phyloP scores from a whole-genome alignment of 30 jellyfish, hydroid and myxozoan species.

The Pelagia noctiluca region DNA sequence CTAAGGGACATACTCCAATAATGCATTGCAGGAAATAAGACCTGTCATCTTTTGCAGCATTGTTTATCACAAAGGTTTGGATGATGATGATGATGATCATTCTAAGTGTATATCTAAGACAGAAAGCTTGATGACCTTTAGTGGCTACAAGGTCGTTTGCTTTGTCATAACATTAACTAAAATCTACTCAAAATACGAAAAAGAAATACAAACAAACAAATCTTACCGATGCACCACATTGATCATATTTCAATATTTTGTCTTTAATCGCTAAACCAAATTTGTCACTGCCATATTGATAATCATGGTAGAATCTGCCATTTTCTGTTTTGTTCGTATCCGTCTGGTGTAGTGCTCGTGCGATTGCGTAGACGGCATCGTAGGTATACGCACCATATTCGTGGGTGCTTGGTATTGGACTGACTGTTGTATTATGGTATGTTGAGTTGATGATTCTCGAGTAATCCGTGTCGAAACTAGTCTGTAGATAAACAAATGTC shows the following conservation, averaged over 20 bases:
- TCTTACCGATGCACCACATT: conserved; percentile 82
- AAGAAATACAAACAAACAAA: not conserved
- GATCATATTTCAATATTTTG: conserved; percentile 32
- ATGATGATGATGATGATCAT: too few species aligned
- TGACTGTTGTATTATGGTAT: conserved; percentile 51
- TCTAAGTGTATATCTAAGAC: too few species aligned
- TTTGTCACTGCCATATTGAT: conserved; percentile 60
- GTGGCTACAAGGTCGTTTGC: too few species aligned
- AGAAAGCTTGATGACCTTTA: too few species aligned
- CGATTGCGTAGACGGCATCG: conserved; percentile 74
- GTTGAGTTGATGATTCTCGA: conserved; percentile 23
- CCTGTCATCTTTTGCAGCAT: too few species aligned
- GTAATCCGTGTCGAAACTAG: conserved; percentile 41
- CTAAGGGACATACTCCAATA: too few species aligned
- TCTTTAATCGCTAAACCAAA: conserved; percentile 37
- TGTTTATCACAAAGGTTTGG: too few species aligned
- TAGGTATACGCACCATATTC: conserved; percentile 58
- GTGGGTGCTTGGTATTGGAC: not conserved
- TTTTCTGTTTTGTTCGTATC: conserved; percentile 48
- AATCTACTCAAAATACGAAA: too few species aligned
- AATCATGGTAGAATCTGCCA: conserved; percentile 32
- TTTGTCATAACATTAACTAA: too few species aligned
- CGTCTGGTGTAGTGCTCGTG: conserved; percentile 60
- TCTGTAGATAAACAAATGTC: conserved; percentile 29
- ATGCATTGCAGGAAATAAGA: too few species aligned